A percentile compares a stretch with the other conserved stretches of the same genome.
Evolutionary conservation across 37 sponge, comb jelly and placozoan species (phyloP).

Genomic region (Chondrilla cf. caribensis): DNA sequence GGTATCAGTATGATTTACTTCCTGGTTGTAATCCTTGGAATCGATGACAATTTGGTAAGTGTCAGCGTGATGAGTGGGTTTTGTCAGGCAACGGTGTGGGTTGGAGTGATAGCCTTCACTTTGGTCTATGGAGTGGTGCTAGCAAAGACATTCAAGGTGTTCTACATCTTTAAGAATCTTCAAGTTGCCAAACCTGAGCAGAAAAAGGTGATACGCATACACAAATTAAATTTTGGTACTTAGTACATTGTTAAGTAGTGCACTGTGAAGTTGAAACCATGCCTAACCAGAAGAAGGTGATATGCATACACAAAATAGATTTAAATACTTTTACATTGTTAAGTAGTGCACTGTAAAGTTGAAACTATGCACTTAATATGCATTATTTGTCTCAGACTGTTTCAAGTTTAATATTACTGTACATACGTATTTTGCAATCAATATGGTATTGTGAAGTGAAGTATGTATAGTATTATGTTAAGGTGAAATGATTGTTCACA

Average conservation of each 20-base stretch:
- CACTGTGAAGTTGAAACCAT: background rate
- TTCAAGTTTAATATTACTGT: background rate
- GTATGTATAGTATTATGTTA: too few species aligned
- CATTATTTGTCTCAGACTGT: background rate
- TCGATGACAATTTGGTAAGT: conserved; percentile 33
- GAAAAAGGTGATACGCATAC: background rate
- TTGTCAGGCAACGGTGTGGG: conserved; percentile 35
- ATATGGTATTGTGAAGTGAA: too few species aligned
- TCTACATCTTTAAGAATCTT: background rate
- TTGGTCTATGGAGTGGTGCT: conserved; percentile 59
- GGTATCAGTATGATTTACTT: conserved; percentile 51
- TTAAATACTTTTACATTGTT: background rate
- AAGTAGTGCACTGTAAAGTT: background rate
- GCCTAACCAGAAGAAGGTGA: background rate
- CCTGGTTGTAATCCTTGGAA: conserved; percentile 55
- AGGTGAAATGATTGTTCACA: too few species aligned
- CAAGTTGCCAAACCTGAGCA: background rate
- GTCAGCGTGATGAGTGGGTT: background rate
- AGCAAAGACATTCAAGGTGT: conserved; percentile 42
- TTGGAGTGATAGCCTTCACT: conserved; percentile 48
- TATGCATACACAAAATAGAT: too few species aligned
- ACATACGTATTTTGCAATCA: too few species aligned
- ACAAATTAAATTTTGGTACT: background rate
- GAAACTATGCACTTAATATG: too few species aligned
- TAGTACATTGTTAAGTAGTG: too few species aligned